Evolutionary conservation across 2,797 vertebrate genomes (phyloP).

Genomic region (Mycteria americana): DNA sequence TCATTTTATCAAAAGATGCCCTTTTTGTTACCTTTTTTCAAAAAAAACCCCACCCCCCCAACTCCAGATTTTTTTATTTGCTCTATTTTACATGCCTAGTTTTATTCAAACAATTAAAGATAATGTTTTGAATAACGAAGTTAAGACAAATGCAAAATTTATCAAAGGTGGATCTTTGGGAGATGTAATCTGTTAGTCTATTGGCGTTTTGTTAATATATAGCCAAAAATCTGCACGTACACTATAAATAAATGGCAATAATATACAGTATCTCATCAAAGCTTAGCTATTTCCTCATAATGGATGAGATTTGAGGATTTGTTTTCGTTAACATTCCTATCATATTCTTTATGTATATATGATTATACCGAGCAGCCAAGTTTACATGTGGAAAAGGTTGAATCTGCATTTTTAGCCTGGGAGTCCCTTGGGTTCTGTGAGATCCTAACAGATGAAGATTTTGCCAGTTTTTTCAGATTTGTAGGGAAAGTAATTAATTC

Average conservation of each 20-base stretch:
- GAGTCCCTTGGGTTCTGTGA: not conserved
- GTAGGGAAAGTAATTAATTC: not conserved
- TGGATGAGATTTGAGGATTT: not conserved
- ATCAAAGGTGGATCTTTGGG: not conserved
- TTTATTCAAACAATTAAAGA: not conserved
- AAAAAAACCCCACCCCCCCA: too few species aligned
- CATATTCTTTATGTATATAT: not conserved
- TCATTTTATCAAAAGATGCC: not conserved
- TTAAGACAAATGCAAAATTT: not conserved
- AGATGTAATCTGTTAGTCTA: not conserved
- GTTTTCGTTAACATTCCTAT: not conserved
- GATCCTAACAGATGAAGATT: not conserved
- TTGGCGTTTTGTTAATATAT: not conserved
- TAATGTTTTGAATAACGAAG: not conserved
- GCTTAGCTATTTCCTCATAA: not conserved
- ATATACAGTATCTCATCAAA: not conserved
- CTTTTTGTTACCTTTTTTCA: not conserved
- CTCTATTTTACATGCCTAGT: not conserved
- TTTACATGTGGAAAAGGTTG: not conserved
- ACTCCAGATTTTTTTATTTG: not conserved
- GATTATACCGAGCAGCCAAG: not conserved
- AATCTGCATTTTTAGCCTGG: not conserved
- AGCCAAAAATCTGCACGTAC: not conserved
- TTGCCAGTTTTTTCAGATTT: not conserved
- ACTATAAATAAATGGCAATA: not conserved